Evolutionary conservation across 2,113 vertebrate species (phyloP).

Genomic region (Cyprinus carpio): DNA sequence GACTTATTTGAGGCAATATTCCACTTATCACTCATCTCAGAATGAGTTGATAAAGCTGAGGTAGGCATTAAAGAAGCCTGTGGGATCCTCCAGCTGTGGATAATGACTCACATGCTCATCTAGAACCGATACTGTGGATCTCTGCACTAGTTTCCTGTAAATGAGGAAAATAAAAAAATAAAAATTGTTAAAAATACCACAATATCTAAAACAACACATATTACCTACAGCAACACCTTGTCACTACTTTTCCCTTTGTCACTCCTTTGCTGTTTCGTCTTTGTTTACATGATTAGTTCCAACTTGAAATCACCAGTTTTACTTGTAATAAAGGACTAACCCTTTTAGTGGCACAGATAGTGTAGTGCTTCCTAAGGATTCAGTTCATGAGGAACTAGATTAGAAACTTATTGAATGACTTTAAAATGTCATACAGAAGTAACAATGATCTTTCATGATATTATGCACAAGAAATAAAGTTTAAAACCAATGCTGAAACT

Average conservation of each 20-base stretch:
- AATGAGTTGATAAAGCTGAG: slow-evolving; percentile 96
- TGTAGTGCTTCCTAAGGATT: background rate
- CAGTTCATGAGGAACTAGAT: background rate
- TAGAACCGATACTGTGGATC: slow-evolving; percentile 86
- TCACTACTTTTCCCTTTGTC: background rate
- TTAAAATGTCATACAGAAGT: background rate
- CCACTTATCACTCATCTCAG: slow-evolving; percentile 67
- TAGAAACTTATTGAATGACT: background rate
- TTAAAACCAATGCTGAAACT: background rate
- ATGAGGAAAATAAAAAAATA: background rate
- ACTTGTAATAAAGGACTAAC: background rate
- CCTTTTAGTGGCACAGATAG: background rate
- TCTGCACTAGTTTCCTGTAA: slow-evolving; percentile 82
- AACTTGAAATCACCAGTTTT: background rate
- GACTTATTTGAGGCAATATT: background rate
- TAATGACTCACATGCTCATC: slow-evolving; percentile 96
- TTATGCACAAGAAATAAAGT: background rate
- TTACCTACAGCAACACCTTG: background rate
- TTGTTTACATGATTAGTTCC: background rate
- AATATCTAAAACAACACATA: too few relatives aligned
- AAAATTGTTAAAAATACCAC: background rate
- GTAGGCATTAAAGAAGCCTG: slow-evolving; percentile 89
- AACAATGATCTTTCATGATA: background rate
- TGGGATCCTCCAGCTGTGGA: slow-evolving; percentile 93
- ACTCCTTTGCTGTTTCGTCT: background rate